Evolutionary conservation across 2,797 vertebrate species (phyloP).

Genomic region (Semotilus atromaculatus): DNA sequence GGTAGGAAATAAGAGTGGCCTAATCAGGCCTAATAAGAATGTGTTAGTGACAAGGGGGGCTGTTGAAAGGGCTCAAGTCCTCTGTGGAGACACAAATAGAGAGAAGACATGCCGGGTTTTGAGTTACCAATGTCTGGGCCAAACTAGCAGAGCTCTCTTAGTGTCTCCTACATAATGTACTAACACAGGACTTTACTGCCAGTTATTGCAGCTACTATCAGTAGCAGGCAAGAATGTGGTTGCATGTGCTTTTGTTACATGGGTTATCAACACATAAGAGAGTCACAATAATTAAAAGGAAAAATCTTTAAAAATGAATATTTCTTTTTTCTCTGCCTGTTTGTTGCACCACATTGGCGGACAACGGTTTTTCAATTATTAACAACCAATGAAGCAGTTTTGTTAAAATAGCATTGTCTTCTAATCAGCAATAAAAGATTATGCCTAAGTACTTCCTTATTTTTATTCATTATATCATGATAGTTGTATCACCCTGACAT

Average conservation of each 20-base stretch:
- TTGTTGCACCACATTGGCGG: background rate
- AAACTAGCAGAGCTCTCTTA: slow-evolving; percentile 48
- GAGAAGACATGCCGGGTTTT: slow-evolving; percentile 61
- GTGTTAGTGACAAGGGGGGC: slow-evolving; percentile 65
- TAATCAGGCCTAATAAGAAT: slow-evolving; percentile 72
- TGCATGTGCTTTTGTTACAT: slow-evolving; percentile 9
- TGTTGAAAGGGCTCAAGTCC: slow-evolving; percentile 52
- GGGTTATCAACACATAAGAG: background rate
- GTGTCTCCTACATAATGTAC: slow-evolving; percentile 49
- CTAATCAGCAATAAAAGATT: background rate
- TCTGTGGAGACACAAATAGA: slow-evolving; percentile 56
- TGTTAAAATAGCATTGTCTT: background rate
- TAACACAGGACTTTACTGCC: background rate
- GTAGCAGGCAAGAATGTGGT: background rate
- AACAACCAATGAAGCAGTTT: background rate
- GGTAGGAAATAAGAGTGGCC: slow-evolving; percentile 74
- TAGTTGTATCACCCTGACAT: background rate
- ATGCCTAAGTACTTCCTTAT: background rate
- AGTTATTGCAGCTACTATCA: slow-evolving; percentile 10
- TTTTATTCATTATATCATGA: background rate
- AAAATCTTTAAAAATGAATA: background rate
- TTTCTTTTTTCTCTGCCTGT: background rate
- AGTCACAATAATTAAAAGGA: background rate
- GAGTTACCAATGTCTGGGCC: slow-evolving; percentile 59
- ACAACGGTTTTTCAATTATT: background rate